Evolutionary conservation across 2,797 vertebrate genomes (phyloP).

Genomic region (Luscinia megarhynchos): DNA sequence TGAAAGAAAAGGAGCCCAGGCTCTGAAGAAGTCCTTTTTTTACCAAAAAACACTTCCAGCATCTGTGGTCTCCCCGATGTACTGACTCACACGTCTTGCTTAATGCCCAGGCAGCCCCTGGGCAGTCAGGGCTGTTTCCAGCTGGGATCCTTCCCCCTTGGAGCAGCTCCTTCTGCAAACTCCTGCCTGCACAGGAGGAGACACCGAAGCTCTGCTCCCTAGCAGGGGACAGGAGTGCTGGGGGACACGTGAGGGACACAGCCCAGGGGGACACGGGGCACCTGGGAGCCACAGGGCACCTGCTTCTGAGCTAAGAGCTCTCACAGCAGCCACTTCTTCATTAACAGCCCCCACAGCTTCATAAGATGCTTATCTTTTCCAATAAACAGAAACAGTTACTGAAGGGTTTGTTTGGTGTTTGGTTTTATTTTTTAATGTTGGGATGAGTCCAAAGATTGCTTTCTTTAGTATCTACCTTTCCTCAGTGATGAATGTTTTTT

Average conservation of each 20-base stretch:
- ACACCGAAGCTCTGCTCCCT: not conserved
- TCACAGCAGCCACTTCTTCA: not conserved
- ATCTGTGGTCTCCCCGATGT: not conserved
- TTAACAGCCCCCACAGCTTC: not conserved
- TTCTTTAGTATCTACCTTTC: not conserved
- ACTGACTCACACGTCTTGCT: fast-evolving
- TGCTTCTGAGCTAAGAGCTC: not conserved
- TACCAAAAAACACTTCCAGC: not conserved
- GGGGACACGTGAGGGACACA: not conserved
- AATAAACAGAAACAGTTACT: conserved; percentile 23
- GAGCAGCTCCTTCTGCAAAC: not conserved
- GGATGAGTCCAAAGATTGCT: not conserved
- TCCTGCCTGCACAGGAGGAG: not conserved
- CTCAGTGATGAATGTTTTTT: not conserved
- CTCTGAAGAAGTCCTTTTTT: not conserved
- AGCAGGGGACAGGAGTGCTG: not conserved
- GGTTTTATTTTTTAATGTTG: not conserved
- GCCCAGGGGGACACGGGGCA: fast-evolving
- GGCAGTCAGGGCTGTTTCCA: not conserved
- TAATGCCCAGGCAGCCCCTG: fast-evolving
- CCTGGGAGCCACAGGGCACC: not conserved
- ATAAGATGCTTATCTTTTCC: conserved; percentile 28
- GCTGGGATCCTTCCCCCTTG: not conserved
- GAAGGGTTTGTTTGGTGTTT: not conserved
- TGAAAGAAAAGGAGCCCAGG: not conserved